Evolutionary conservation across 2,888 invertebrate genomes (phyloP).

Genomic region (Ornithoptera alexandrae): DNA sequence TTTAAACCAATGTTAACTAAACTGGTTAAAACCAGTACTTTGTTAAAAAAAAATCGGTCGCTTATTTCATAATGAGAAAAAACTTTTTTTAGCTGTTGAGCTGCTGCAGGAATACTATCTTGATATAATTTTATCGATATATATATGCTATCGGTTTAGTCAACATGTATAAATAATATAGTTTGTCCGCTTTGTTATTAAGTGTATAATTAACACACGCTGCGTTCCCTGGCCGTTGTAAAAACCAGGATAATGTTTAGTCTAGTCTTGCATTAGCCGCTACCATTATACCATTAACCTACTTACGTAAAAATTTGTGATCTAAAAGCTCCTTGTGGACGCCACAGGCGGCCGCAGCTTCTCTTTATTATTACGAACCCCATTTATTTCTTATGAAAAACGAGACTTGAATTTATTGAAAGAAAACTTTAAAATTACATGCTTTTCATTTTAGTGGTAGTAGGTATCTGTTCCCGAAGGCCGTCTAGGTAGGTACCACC

Average conservation of each 20-base stretch:
- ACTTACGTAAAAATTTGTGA: slow-evolving; percentile 6
- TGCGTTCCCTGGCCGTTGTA: background rate
- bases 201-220: background rate
- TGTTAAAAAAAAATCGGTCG: too few species aligned
- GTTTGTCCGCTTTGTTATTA: background rate
- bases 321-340: slow-evolving; percentile 20
- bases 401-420: background rate
- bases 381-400: slow-evolving; percentile 8
- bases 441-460: too few species aligned
- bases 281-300: slow-evolving; percentile 12
- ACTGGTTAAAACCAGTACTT: too few species aligned
- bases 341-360: slow-evolving; percentile 16
- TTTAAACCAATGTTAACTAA: too few species aligned
- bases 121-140: too few species aligned
- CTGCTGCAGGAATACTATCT: too few species aligned
- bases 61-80: too few species aligned
- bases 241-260: background rate
- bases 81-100: too few species aligned
- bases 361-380: slow-evolving; percentile 11
- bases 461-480: too few species aligned
- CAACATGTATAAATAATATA: background rate
- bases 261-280: slow-evolving; percentile 2
- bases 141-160: too few species aligned
- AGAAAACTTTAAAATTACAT: too few species aligned
- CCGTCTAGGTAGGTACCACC: too few species aligned